phyloP scores from a whole-genome alignment of 2,888 invertebrate genomes.

The Lasioglossum calceatum region DNA sequence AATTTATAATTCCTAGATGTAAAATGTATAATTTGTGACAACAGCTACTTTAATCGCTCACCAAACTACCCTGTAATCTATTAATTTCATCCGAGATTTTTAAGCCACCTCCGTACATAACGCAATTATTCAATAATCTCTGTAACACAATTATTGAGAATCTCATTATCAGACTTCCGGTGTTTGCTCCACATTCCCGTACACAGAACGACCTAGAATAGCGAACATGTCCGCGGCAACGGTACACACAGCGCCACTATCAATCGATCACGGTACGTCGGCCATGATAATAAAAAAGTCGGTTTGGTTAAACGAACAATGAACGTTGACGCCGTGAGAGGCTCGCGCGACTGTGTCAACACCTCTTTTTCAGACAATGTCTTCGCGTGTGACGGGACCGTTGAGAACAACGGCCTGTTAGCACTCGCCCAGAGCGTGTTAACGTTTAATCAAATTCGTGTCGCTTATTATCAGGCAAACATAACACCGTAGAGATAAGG shows the following conservation, averaged over 20 bases:
- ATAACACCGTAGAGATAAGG: constrained; percentile 20
- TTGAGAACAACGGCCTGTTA: background rate
- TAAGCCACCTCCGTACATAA: background rate
- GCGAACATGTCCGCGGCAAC: background rate
- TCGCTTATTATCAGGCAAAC: constrained; percentile 51
- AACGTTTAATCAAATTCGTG: constrained; percentile 49
- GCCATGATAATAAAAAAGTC: background rate
- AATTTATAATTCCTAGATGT: background rate
- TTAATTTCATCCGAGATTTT: background rate
- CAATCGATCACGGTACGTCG: background rate
- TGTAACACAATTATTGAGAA: background rate
- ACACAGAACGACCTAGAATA: background rate
- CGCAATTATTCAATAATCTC: background rate
- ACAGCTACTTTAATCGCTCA: background rate
- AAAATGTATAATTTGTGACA: no score
- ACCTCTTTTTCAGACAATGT: background rate
- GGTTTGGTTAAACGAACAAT: constrained; percentile 7
- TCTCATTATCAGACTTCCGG: background rate
- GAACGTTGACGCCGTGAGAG: background rate
- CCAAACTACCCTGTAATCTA: background rate
- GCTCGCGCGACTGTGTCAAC: constrained; percentile 4
- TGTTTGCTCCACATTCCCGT: background rate
- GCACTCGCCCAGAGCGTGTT: constrained; percentile 11
- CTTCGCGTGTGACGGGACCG: background rate
- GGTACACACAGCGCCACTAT: background rate